phyloP scores from a whole-genome alignment of 2,888 invertebrate species.

The Tetragnatha montana region DNA sequence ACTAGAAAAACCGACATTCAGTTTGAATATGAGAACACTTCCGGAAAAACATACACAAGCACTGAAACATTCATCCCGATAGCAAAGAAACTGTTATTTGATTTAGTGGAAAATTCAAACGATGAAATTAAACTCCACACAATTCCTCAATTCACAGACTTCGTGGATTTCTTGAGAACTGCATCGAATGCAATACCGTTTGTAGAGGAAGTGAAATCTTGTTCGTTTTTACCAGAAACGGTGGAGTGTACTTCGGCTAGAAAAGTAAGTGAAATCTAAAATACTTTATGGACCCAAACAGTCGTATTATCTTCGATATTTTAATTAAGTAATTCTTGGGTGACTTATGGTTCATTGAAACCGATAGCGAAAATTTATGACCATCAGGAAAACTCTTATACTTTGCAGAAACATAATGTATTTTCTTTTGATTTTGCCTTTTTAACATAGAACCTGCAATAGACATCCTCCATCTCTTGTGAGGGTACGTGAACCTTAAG shows the following conservation, averaged over 20 bases:
- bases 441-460: too few relatives aligned
- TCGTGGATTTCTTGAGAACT: constrained; percentile 63
- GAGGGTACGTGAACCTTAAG: too few relatives aligned
- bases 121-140: constrained; percentile 63
- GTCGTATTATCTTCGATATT: too few relatives aligned
- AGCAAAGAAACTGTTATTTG: constrained; percentile 61
- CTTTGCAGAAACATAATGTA: too few relatives aligned
- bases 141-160: constrained; percentile 56
- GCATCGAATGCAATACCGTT: constrained; percentile 45
- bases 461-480: too few relatives aligned
- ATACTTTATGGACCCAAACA: too few relatives aligned
- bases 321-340: too few relatives aligned
- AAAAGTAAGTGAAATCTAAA: constrained; percentile 13
- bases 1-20: constrained; percentile 50
- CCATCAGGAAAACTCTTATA: too few relatives aligned
- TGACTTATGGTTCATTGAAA: too few relatives aligned
- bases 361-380: too few relatives aligned
- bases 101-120: constrained; percentile 51
- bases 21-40: constrained; percentile 63
- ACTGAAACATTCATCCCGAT: constrained; percentile 37
- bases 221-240: constrained; percentile 23
- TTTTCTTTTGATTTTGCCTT: too few relatives aligned
- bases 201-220: constrained; percentile 42
- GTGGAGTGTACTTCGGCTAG: constrained; percentile 8
- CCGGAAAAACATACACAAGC: constrained; percentile 20